Base-by-base conservation (phyloP, 92 coral and sea anemone species). In the Umimayanthus chanpuru region DNA sequence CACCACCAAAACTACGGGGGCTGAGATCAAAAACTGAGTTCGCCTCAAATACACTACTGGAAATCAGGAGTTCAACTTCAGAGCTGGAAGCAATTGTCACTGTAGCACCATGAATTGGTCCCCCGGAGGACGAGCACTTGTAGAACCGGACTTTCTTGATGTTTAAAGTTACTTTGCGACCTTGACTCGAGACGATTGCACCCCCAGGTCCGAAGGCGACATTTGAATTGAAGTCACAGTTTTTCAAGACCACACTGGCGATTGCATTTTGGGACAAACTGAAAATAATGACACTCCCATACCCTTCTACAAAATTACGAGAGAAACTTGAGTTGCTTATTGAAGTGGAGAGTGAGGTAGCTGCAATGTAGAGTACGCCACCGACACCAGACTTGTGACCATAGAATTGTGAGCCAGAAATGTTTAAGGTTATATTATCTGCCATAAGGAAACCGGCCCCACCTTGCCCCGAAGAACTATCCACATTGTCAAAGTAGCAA, bases 301-400 rank as follows among this genome's bases (percentile, higher is more conserved):
- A 43, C 10, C 85, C 85, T 3, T 15, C 16, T 44, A 86, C 81
- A 29, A 65, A 55, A 71, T 67, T 76, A 21, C 21, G 67, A 32
- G 79, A 71, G 56, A 89, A 89, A 30, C 61, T 75, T 28, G 88
- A 89, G 55, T 89, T 89, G 9, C 21, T 76, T 47, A 77, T 64
- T 7, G 38, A 0, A 28, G 82, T 39, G 21, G 21, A 76, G 18
- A 83, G 29, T 12, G 65, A 25, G 29, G 71, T 18, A 12, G 55
- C 53, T 25, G 21, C 14, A 85, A 43, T 30, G 47, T 83, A 66
- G 16, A 89, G 73, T n/a, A 67, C 85, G 11, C 83, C 91, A 8
- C 85, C 91, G 5, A 36, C 5, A 16, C 68, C 71, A 4, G 76
- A 12, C 23, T 79, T 83, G 21, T 82, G 64, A 21, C 61, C 81